phyloP scores from a whole-genome alignment of 2,113 vertebrate species.

The Gobio gobio region DNA sequence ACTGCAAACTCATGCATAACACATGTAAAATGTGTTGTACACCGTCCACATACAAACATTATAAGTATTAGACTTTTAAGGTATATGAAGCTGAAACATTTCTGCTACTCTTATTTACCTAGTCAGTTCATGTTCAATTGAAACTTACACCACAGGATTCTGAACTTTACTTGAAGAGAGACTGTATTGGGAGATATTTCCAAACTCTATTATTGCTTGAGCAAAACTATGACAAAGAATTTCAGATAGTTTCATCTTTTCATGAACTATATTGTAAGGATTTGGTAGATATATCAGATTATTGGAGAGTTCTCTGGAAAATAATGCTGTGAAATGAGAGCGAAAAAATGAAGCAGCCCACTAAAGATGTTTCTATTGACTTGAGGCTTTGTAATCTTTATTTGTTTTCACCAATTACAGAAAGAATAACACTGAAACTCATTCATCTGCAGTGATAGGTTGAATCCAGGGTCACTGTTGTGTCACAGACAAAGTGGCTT shows the following conservation, averaged over 20 bases:
- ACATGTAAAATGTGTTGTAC: neutral
- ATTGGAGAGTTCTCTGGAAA: neutral
- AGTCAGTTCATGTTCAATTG: neutral
- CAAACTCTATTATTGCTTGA: neutral
- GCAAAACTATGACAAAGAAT: constrained; percentile 7
- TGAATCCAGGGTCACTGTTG: neutral
- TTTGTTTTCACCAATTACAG: constrained; percentile 14
- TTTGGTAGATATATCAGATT: neutral
- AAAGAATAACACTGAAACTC: neutral
- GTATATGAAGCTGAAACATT: neutral
- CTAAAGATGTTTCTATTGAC: neutral
- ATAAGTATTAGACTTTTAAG: no score
- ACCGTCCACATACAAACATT: neutral
- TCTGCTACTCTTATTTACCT: neutral
- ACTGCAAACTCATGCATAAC: neutral
- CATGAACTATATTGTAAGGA: neutral
- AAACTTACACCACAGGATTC: neutral
- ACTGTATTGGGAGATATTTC: neutral
- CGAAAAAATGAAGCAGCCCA: neutral
- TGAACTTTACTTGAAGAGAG: neutral
- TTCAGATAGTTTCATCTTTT: neutral
- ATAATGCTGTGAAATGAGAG: constrained; percentile 4
- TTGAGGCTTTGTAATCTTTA: constrained; percentile 2
- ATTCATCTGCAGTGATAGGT: neutral
- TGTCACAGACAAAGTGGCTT: constrained; percentile 14